Conservation (phyloP, 2,113 vertebrate species). For the Indicator maculatus region DNA sequence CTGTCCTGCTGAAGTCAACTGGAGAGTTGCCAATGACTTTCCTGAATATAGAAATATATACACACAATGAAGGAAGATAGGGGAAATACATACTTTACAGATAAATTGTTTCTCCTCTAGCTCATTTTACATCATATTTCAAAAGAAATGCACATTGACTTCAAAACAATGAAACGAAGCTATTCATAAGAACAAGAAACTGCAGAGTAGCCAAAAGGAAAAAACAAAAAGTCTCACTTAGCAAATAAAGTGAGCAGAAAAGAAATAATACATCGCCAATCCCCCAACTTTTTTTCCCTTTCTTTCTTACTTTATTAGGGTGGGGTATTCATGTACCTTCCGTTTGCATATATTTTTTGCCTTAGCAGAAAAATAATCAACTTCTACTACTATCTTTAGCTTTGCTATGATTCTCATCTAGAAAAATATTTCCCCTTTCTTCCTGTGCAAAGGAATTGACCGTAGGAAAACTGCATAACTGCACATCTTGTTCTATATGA, state of each 20-base stretch:
- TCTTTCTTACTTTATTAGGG: background rate
- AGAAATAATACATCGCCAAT: background rate
- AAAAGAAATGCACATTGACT: constrained; percentile 25
- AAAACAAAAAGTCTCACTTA: background rate
- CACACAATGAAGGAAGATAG: constrained; percentile 19
- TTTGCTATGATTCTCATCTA: constrained; percentile 12
- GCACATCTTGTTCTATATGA: background rate
- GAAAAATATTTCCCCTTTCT: constrained; percentile 30
- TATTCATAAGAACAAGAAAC: constrained; percentile 29
- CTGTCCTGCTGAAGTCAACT: constrained; percentile 53
- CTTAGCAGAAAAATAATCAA: background rate
- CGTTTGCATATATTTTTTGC: background rate
- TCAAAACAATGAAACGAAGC: constrained; percentile 7
- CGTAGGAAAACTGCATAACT: constrained; percentile 28
- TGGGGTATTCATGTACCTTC: background rate
- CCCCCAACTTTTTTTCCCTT: background rate
- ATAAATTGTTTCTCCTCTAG: constrained; percentile 42
- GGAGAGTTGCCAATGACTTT: constrained; percentile 58
- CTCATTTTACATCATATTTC: constrained; percentile 33
- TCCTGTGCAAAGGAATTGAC: background rate
- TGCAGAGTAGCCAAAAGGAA: background rate
- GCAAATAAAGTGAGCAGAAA: constrained; percentile 9
- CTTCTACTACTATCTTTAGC: background rate
- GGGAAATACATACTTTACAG: constrained; percentile 29
- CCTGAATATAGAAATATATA: constrained; percentile 35